A percentile compares a stretch with the other conserved stretches of the same genome.
Evolutionary conservation across 2,888 invertebrate species (phyloP).

Genomic region (Diplazon laetatorius): DNA sequence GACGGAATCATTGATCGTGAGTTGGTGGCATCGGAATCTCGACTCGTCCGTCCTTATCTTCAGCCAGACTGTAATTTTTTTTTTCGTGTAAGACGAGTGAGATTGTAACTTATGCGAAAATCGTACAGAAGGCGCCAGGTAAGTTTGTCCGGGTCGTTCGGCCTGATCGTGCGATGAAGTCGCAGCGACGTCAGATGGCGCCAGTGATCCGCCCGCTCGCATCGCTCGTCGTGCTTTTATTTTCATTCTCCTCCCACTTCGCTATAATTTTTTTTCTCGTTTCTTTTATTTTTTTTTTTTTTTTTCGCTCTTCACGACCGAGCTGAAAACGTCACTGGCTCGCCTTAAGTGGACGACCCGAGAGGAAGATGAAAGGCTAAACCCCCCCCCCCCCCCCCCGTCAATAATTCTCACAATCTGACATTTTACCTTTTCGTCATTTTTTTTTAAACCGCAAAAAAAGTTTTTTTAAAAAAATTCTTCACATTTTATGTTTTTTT

Average conservation of each 20-base stretch:
- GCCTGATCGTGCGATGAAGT: constrained; percentile 26
- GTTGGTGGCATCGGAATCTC: too few species aligned
- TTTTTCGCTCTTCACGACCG: constrained; percentile 1
- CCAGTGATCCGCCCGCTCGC: constrained; percentile 45
- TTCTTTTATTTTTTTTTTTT: constrained; percentile 32
- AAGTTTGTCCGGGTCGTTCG: constrained; percentile 28
- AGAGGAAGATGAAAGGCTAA: background rate
- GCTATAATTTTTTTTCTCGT: too few species aligned
- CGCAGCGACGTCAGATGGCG: constrained; percentile 58
- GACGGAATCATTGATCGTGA: too few species aligned
- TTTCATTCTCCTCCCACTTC: too few species aligned
- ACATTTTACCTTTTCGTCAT: too few species aligned
- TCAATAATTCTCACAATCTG: constrained; percentile 24
- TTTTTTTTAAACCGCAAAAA: too few species aligned
- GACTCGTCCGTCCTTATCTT: constrained; percentile 29
- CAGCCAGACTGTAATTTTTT: constrained; percentile 7
- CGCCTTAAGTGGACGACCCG: background rate
- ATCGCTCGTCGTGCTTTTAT: constrained; percentile 50
- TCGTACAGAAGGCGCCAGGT: constrained; percentile 38
- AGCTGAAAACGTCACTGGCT: background rate
- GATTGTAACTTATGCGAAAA: constrained; percentile 1
- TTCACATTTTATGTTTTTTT: too few species aligned
- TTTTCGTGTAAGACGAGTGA: background rate
- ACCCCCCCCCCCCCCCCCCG: too few species aligned
- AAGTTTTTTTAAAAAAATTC: too few species aligned